Evolutionary conservation across 2,113 vertebrate genomes (phyloP).

Genomic region (Nyctibius bracteatus): DNA sequence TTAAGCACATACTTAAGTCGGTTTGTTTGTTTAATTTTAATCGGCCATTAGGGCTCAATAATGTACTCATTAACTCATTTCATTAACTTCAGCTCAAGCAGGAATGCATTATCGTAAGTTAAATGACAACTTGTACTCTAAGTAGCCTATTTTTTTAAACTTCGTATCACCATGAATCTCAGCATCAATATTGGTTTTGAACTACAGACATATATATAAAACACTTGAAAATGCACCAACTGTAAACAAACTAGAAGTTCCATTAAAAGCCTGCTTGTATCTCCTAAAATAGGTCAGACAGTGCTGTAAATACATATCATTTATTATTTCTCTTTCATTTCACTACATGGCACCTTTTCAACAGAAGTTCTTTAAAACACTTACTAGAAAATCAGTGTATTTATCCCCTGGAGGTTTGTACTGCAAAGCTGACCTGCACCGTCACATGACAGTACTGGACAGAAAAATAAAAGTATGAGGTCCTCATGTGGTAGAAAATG

Average conservation of each 20-base stretch:
- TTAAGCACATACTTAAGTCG: not conserved
- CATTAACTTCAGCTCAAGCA: not conserved
- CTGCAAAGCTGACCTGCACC: not conserved
- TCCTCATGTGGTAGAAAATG: slow-evolving; percentile 42
- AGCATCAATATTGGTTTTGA: not conserved
- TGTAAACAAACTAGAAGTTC: not conserved
- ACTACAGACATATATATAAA: not conserved
- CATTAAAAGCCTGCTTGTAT: not conserved
- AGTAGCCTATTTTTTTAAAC: not conserved
- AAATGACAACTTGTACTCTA: not conserved
- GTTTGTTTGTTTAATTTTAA: not conserved
- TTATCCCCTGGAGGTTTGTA: not conserved
- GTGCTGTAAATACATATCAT: not conserved
- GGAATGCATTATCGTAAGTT: not conserved
- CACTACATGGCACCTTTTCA: not conserved
- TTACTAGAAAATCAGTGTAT: not conserved
- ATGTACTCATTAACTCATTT: not conserved
- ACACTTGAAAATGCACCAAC: not conserved
- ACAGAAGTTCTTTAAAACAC: not conserved
- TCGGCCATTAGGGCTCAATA: not conserved
- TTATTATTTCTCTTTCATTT: not conserved
- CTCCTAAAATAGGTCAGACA: not conserved
- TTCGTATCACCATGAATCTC: not conserved
- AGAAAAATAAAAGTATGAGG: slow-evolving; percentile 49
- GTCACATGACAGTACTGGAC: not conserved